A percentile compares a stretch with the other conserved stretches of the same genome.
phyloP scores from a whole-genome alignment of 1,140 invertebrate genomes.

The Tetranychus urticae region DNA sequence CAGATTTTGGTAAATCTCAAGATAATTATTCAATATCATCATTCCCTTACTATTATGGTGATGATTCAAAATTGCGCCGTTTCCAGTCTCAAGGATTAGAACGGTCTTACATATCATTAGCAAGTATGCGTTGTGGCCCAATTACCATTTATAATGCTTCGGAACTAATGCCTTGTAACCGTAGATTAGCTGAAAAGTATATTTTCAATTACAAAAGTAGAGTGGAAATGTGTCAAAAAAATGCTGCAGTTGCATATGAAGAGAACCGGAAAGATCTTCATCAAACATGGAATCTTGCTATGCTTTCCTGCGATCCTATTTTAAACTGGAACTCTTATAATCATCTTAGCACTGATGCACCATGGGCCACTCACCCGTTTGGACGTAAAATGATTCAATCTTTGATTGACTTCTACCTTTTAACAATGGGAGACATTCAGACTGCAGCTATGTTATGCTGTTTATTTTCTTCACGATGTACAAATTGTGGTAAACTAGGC shows the following conservation, averaged over 20 bases:
- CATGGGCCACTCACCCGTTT: slow-evolving; percentile 56
- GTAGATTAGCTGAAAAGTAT: slow-evolving; percentile 56
- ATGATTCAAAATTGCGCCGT: slow-evolving; percentile 20
- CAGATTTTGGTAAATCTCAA: background rate
- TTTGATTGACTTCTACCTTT: slow-evolving; percentile 32
- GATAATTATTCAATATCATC: slow-evolving; percentile 17
- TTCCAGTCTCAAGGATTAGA: background rate
- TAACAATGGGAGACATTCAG: slow-evolving; percentile 50
- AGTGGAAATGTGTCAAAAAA: slow-evolving; percentile 45
- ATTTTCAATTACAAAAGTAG: slow-evolving; percentile 29
- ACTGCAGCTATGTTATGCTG: slow-evolving; percentile 78
- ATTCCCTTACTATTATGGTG: slow-evolving; percentile 53
- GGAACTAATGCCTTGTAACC: slow-evolving; percentile 46
- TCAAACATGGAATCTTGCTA: slow-evolving; percentile 25
- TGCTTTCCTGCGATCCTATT: slow-evolving; percentile 3
- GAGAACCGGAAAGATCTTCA: slow-evolving; percentile 52
- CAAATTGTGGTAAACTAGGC: background rate
- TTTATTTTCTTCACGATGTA: slow-evolving; percentile 24
- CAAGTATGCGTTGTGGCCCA: slow-evolving; percentile 21
- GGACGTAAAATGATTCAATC: slow-evolving; percentile 58
- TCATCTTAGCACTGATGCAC: slow-evolving; percentile 18
- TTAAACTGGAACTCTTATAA: background rate
- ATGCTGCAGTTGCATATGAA: slow-evolving; percentile 43
- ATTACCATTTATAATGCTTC: slow-evolving; percentile 56
- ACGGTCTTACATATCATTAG: background rate